Percentiles rank a stretch among this genome's conserved stretches.
These are phyloP conservation scores for Dermatemys mawii DNA, from an alignment of 2,113 vertebrate species.

Conservation along the genomic window DNA sequence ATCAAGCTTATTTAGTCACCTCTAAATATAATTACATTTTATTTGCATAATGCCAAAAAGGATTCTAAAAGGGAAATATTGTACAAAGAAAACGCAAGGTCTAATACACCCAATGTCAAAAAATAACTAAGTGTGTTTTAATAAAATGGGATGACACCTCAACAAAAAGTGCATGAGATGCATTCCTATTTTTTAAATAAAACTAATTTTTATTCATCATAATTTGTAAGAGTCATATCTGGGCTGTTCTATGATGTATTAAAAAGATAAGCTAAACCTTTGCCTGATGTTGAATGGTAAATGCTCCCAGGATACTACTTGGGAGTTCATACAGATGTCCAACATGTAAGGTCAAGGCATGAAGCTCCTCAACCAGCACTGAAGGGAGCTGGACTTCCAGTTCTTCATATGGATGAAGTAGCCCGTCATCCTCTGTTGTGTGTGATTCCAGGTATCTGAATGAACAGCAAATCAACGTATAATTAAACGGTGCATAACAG, in stretches of 20 bases:
- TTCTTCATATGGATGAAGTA: slow-evolving; percentile 82
- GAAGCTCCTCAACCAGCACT: slow-evolving; percentile 88
- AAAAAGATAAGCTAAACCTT: slow-evolving; percentile 79
- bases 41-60: background rate
- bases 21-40: background rate
- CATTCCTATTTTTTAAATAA: background rate
- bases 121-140: background rate
- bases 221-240: background rate
- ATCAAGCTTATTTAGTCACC: background rate
- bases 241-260: background rate
- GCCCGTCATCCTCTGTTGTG: slow-evolving; percentile 53
- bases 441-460: slow-evolving; percentile 84
- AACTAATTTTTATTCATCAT: background rate
- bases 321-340: slow-evolving; percentile 88
- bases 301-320: slow-evolving; percentile 81
- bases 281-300: slow-evolving; percentile 89
- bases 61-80: background rate
- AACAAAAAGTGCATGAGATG: background rate
- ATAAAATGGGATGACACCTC: background rate
- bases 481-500: background rate
- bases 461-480: background rate
- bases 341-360: slow-evolving; percentile 84
- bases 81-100: background rate
- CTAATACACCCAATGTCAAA: background rate
- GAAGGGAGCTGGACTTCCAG: slow-evolving; percentile 88